phyloP scores from a whole-genome alignment of 2,888 invertebrate species.

The Deilephila porcellus region DNA sequence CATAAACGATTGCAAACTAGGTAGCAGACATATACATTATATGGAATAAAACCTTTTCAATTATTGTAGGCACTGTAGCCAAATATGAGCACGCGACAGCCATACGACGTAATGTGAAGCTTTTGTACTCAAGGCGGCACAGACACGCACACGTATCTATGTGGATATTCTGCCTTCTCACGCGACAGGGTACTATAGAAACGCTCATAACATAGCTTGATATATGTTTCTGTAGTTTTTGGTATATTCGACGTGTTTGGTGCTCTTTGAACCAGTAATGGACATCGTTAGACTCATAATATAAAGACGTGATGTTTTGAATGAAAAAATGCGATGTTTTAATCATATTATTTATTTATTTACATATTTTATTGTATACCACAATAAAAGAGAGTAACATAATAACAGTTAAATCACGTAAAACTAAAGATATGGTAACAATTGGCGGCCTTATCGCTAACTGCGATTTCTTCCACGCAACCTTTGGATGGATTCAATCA shows the following conservation, averaged over 20 bases:
- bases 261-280: too few relatives aligned
- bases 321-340: too few relatives aligned
- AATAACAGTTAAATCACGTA: too few relatives aligned
- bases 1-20: background rate
- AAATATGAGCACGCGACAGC: constrained; percentile 4
- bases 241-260: background rate
- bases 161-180: background rate
- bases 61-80: constrained; percentile 2
- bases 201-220: background rate
- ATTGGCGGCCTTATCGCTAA: too few relatives aligned
- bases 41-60: constrained; percentile 2
- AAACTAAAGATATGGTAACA: too few relatives aligned
- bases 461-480: too few relatives aligned
- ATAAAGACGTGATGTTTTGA: too few relatives aligned
- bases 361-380: too few relatives aligned
- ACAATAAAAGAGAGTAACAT: too few relatives aligned
- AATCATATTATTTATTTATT: too few relatives aligned
- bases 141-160: constrained; percentile 17
- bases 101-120: background rate
- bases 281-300: too few relatives aligned
- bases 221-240: background rate
- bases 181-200: background rate
- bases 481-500: too few relatives aligned
- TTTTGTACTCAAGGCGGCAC: constrained; percentile 3
- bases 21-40: background rate